Base-by-base conservation (phyloP, 2,888 invertebrate species). In the Pyrrhosoma nymphula region DNA sequence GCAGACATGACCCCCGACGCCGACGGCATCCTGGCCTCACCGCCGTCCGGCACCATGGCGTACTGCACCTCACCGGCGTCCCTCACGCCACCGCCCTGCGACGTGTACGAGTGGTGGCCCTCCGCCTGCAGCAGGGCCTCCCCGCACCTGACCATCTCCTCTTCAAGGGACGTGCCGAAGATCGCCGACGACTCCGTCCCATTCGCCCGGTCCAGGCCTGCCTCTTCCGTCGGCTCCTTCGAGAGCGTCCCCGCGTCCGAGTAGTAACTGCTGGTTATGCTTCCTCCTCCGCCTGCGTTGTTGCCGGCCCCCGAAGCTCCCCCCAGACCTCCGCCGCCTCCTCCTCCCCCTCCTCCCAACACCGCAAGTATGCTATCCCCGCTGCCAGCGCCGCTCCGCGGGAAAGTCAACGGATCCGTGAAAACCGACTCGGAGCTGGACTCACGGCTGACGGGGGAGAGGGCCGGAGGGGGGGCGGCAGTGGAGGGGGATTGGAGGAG, bases 351-450 rank as follows among this genome's bases (percentile, higher is more conserved):
- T 30, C 60, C 60, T 63, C 69, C 93, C 63, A 63, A 4, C 93
- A 63, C 93, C 93, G 69, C 93, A 39, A 93, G 69, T 63, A 93
- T 93, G 93, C 93, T 93, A 26, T 93, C 93, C 39, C 93, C 93
- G 93, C 93, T 93, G 93, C 93, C 93, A 93, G 93, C 60, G 95
- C 69, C 95, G 26, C 95, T 82, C 95, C 82, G 56, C 95, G 95
- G 90, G 95, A 75, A 97, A 88, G 97, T 97, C 96, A 98, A 97
- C 18, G 98, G 98, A 97, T 98, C 98, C 96, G 98, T 98, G 97
- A 98, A 98, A 97, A 98, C 98, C 96, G 98, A 98, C 96, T 98
- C 98, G 95, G 98, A 98, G 97, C 98, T 98, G 96, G 98, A 98
- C 96, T 97, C 97, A 96, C 97, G 97, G 96, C 97, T 97, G 96